Percentiles rank a stretch among this genome's conserved stretches.
These are phyloP conservation scores for Eupithecia centaureata DNA, from an alignment of 2,888 invertebrate genomes.

Conservation along the genomic window DNA sequence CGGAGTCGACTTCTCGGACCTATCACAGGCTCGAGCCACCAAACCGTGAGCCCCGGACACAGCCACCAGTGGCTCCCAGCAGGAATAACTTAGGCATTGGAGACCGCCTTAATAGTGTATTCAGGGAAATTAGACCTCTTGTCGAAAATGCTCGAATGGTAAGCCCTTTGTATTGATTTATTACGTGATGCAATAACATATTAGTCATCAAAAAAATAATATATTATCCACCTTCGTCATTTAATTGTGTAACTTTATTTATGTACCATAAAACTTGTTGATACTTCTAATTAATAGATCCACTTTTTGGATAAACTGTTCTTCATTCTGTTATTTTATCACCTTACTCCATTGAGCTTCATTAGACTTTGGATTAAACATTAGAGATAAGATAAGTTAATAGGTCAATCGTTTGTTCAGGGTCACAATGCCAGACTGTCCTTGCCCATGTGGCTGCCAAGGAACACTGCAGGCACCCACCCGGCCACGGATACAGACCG, in stretches of 20 bases:
- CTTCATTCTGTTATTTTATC: background rate
- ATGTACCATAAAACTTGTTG: background rate
- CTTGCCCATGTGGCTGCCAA: slow-evolving; percentile 75
- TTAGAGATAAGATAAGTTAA: background rate
- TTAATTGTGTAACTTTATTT: background rate
- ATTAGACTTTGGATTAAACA: background rate
- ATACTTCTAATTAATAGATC: background rate
- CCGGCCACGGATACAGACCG: slow-evolving; percentile 59
- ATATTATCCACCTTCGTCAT: background rate
- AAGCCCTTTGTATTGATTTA: slow-evolving; percentile 40
- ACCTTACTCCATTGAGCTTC: background rate
- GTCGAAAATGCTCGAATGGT: slow-evolving; percentile 86
- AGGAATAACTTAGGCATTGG: slow-evolving; percentile 73
- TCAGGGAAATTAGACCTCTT: slow-evolving; percentile 87
- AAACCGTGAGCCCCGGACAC: slow-evolving; percentile 55
- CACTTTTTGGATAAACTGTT: background rate
- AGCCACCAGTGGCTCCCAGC: slow-evolving; percentile 51
- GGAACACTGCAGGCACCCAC: slow-evolving; percentile 69
- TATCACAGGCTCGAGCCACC: slow-evolving; percentile 63
- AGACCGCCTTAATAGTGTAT: slow-evolving; percentile 75
- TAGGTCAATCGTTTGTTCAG: slow-evolving; percentile 47
- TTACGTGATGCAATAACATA: slow-evolving; percentile 44
- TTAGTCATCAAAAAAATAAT: slow-evolving; percentile 29
- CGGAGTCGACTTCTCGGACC: slow-evolving; percentile 61
- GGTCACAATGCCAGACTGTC: slow-evolving; percentile 76